Evolutionary conservation across 37 sponge, comb jelly and placozoan species (phyloP), one percentile per base, ranked within the genome.

Genomic region (Crambe crambe): DNA sequence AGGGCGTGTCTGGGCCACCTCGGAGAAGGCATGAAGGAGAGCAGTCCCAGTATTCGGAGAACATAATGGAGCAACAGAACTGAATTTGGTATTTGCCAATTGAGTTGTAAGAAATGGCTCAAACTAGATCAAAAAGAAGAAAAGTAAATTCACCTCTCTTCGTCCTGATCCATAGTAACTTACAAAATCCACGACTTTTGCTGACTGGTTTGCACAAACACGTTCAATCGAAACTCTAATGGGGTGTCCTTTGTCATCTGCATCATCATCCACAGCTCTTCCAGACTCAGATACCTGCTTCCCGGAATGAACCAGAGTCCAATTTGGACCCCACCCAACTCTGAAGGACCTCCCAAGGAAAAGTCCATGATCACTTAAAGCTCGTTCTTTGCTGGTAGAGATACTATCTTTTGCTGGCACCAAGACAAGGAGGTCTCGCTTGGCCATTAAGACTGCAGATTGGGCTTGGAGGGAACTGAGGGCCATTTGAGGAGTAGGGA

Each of bases 261-360:
- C n/a, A n/a, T n/a, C n/a, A n/a, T n/a, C n/a, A n/a, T n/a, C n/a
- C n/a, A n/a, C n/a, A n/a, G n/a, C n/a, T n/a, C n/a, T n/a, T n/a
- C n/a, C n/a, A n/a, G n/a, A n/a, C n/a, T n/a, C n/a, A n/a, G n/a
- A n/a, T n/a, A n/a, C n/a, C n/a, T n/a, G n/a, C n/a, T 58, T 22
- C 9, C 95, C 95, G 31, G 77, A 84, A 64, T 94, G 95, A 68
- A 81, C 81, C 36, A 95, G 62, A 59, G 74, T 91, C 95, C 95
- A 91, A 65, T 89, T 76, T 17, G 89, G 89, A n/a, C 95, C 95
- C 95, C 95, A 95, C 1, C 95, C 95, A n/a, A 89, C 89, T n/a
- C 92, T 77, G 68, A 95, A 95, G 0, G 95, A 95, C 0, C 87
- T 41, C 21, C 81, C 81, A 35, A 87, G 44, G 26, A 75, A 80